These are phyloP conservation scores for Sebastes kiyomatsui DNA, from an alignment of 2,797 vertebrate genomes.

Conservation along the genomic window DNA sequence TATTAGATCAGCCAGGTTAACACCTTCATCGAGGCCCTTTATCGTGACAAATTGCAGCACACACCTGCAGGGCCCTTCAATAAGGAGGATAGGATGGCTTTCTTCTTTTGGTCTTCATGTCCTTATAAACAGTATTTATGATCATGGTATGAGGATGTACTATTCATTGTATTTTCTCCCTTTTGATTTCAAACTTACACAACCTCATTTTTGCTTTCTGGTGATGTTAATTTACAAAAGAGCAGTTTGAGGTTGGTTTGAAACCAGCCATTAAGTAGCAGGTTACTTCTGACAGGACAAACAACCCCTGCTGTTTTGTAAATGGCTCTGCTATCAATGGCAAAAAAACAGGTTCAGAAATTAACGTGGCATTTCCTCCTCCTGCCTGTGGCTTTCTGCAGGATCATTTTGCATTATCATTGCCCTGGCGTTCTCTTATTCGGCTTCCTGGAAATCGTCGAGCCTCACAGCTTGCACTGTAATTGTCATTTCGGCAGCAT, in stretches of 20 bases:
- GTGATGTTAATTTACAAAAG: not conserved
- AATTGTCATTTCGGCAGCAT: conserved; percentile 15
- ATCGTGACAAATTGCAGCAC: not conserved
- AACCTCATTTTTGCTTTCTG: not conserved
- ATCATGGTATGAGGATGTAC: not conserved
- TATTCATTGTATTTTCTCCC: not conserved
- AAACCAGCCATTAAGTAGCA: conserved; percentile 12
- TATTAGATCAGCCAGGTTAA: conserved; percentile 44
- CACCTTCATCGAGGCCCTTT: conserved; percentile 23
- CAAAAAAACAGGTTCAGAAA: conserved; percentile 18
- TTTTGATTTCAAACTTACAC: not conserved
- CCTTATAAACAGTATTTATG: not conserved
- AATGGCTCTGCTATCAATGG: conserved; percentile 16
- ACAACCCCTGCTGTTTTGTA: conserved; percentile 2
- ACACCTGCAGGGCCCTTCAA: conserved; percentile 13
- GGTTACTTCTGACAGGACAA: conserved; percentile 36
- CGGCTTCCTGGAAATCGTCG: conserved; percentile 5
- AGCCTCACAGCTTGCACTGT: conserved; percentile 4
- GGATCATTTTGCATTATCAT: conserved; percentile 2
- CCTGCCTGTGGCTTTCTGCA: conserved; percentile 1
- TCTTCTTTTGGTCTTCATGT: not conserved
- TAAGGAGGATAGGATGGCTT: not conserved
- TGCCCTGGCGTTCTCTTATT: not conserved
- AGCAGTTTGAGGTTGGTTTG: conserved; percentile 3
- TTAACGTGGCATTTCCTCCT: conserved; percentile 32